Percentiles rank a stretch among this genome's conserved stretches.
phyloP scores from a whole-genome alignment of 2,113 vertebrate species.

The Mobula birostris region DNA sequence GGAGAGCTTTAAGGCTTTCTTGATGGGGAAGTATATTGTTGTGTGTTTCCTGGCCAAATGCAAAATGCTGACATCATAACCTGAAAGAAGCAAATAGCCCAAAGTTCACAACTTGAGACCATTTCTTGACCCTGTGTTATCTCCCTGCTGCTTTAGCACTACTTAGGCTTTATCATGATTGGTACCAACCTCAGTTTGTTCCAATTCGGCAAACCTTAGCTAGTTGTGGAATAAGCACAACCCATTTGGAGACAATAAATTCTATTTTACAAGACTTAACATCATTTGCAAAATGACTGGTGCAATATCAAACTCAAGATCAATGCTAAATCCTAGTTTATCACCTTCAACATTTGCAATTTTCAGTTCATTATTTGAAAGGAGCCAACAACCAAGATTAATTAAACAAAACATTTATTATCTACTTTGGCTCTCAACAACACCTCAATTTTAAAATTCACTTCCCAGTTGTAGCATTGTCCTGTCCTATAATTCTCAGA shows the following conservation, averaged over 20 bases:
- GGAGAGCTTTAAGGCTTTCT: no score
- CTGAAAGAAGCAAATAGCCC: not conserved
- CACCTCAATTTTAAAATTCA: not conserved
- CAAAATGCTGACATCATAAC: not conserved
- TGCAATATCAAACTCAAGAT: not conserved
- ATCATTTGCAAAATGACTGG: not conserved
- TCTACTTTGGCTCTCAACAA: not conserved
- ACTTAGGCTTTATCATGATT: not conserved
- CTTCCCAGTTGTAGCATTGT: not conserved
- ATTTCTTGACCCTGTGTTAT: not conserved
- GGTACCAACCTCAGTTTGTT: not conserved
- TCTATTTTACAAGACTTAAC: not conserved
- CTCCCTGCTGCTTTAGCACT: not conserved
- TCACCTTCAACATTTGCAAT: not conserved
- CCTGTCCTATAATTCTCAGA: not conserved
- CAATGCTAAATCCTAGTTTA: not conserved
- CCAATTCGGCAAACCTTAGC: not conserved
- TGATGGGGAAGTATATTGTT: no score
- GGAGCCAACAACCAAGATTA: no score
- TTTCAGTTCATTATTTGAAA: constrained; percentile 21
- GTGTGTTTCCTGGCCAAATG: not conserved
- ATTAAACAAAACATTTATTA: not conserved
- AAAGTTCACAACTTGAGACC: not conserved
- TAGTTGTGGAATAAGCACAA: not conserved
- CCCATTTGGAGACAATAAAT: not conserved